Percentiles rank a stretch among this genome's conserved stretches.
Evolutionary conservation across 2,888 invertebrate genomes (phyloP).

Genomic region (Troides aeacus): DNA sequence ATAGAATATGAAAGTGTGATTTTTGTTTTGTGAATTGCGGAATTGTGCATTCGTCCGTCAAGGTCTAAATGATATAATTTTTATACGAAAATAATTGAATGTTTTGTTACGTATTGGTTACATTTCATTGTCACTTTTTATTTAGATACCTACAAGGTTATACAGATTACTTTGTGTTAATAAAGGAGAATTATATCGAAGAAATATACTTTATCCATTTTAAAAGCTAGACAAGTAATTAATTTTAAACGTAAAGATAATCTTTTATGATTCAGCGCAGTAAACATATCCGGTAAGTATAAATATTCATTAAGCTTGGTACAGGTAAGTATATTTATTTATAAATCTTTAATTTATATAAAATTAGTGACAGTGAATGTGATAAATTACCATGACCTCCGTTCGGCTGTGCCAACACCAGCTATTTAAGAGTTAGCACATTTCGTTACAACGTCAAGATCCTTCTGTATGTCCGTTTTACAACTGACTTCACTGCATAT

Average conservation of each 20-base stretch:
- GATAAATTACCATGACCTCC: too few species aligned
- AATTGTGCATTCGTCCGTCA: constrained; percentile 52
- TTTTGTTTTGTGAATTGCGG: constrained; percentile 67
- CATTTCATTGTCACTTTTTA: constrained; percentile 42
- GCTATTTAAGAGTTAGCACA: too few species aligned
- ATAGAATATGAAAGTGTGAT: constrained; percentile 36
- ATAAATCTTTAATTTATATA: too few species aligned
- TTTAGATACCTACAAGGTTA: constrained; percentile 23
- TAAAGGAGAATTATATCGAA: background rate
- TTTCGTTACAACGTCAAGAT: too few species aligned
- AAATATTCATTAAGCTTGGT: constrained; percentile 8
- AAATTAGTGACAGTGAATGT: too few species aligned
- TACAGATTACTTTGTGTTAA: background rate
- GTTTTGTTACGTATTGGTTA: constrained; percentile 36
- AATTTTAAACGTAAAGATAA: background rate
- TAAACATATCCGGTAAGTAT: constrained; percentile 15
- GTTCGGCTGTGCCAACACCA: too few species aligned
- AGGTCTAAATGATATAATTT: constrained; percentile 51
- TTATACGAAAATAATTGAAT: constrained; percentile 41
- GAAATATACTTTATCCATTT: background rate
- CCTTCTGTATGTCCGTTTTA: too few species aligned
- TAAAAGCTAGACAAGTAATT: background rate
- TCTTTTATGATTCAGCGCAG: background rate
- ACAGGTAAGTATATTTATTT: background rate
- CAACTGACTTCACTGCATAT: too few species aligned